Evolutionary conservation across 2,888 invertebrate species (phyloP).

Genomic region (Athrips mouffetella): DNA sequence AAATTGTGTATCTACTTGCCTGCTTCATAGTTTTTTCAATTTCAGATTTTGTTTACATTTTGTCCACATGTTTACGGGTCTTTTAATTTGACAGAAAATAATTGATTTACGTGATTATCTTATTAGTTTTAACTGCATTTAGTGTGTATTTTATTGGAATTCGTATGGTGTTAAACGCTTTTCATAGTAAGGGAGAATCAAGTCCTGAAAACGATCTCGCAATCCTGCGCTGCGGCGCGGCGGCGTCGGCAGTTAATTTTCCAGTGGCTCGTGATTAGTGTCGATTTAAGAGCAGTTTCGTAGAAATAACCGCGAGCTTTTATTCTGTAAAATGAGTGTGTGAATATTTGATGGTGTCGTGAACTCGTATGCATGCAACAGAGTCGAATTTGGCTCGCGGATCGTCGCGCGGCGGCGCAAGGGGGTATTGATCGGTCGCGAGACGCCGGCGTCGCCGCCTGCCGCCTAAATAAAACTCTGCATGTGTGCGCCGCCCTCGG

Average conservation of each 20-base stretch:
- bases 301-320: slow-evolving; percentile 40
- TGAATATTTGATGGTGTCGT: slow-evolving; percentile 76
- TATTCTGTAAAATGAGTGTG: slow-evolving; percentile 65
- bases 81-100: slow-evolving; percentile 9
- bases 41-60: slow-evolving; percentile 63
- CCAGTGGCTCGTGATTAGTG: slow-evolving; percentile 14
- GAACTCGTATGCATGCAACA: slow-evolving; percentile 62
- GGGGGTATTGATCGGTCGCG: slow-evolving; percentile 75
- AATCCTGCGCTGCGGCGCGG: no score
- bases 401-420: slow-evolving; percentile 73
- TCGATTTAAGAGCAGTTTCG: slow-evolving; percentile 20
- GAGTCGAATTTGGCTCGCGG: slow-evolving; percentile 64
- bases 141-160: not conserved
- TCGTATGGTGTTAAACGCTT: not conserved
- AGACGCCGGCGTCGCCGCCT: slow-evolving; percentile 72
- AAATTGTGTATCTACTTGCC: slow-evolving; percentile 20
- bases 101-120: not conserved
- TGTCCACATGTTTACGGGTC: slow-evolving; percentile 54
- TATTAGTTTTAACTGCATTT: not conserved
- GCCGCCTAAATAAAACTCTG: slow-evolving; percentile 77
- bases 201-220: slow-evolving; percentile 4
- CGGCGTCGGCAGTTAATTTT: slow-evolving; percentile 5
- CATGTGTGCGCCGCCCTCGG: slow-evolving; percentile 64
- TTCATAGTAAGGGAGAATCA: no score
- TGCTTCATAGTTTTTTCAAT: slow-evolving; percentile 26